Evolutionary conservation across 1,140 invertebrate genomes (phyloP).

Genomic region (Diorhabda carinulata): DNA sequence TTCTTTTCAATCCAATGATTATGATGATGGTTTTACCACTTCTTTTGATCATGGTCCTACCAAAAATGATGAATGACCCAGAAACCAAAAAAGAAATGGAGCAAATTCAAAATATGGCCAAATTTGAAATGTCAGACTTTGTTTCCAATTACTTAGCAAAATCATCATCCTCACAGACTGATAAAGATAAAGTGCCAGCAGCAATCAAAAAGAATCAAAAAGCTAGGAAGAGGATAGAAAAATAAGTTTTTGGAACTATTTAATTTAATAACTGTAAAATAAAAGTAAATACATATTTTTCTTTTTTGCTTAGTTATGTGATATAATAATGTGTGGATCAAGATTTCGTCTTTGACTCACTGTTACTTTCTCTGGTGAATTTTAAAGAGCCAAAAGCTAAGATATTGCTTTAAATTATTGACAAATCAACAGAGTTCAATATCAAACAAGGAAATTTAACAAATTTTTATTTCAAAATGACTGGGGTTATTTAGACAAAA

Average conservation of each 20-base stretch:
- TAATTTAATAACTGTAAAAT: background rate
- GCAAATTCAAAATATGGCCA: constrained; percentile 76
- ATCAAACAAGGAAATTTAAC: no score
- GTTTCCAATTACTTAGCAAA: constrained; percentile 76
- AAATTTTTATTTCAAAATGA: no score
- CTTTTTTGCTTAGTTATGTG: no score
- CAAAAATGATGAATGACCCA: constrained; percentile 95
- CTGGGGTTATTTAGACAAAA: no score
- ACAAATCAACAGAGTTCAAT: no score
- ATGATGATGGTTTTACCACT: constrained; percentile 95
- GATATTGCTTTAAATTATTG: no score
- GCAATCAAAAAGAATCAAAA: constrained; percentile 13
- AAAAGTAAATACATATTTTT: no score
- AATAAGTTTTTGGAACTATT: background rate
- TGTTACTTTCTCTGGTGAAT: no score
- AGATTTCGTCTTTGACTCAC: no score
- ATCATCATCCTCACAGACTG: background rate
- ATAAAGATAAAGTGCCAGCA: constrained; percentile 5
- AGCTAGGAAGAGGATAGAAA: constrained; percentile 14
- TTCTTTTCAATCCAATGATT: constrained; percentile 95
- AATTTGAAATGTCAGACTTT: constrained; percentile 88
- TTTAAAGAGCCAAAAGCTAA: no score
- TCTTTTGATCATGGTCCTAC: constrained; percentile 85
- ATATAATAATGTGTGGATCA: no score
- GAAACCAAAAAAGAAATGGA: constrained; percentile 94